phyloP scores from a whole-genome alignment of 1,140 invertebrate genomes.

The Hyposmocoma kahamanoa region DNA sequence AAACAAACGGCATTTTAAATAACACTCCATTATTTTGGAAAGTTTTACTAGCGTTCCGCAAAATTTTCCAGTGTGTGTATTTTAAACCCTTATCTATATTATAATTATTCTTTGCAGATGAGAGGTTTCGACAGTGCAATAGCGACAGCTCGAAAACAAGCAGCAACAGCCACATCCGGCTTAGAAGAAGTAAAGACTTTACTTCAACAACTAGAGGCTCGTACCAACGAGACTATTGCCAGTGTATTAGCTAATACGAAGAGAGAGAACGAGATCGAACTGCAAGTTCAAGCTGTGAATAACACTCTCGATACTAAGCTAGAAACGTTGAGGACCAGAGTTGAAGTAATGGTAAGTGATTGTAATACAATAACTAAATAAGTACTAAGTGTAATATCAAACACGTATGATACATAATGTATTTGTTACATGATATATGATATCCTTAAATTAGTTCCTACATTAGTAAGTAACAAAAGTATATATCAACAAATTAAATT shows the following conservation, averaged over 20 bases:
- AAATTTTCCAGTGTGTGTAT: no score
- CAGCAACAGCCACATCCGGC: slow-evolving; percentile 37
- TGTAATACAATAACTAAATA: no score
- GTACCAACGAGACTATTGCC: slow-evolving; percentile 50
- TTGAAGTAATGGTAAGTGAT: slow-evolving; percentile 44
- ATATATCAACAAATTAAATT: no score
- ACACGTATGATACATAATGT: no score
- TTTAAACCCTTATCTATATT: not conserved
- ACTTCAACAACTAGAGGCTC: slow-evolving; percentile 41
- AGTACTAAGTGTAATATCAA: no score
- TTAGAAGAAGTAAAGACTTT: slow-evolving; percentile 46
- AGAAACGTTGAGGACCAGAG: slow-evolving; percentile 37
- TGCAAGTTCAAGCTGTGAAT: slow-evolving; percentile 32
- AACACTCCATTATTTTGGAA: no score
- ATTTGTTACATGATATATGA: no score
- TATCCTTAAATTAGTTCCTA: no score
- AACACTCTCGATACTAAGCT: slow-evolving; percentile 36
- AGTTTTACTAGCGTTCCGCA: no score
- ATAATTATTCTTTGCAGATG: slow-evolving; percentile 32
- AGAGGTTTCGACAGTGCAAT: slow-evolving; percentile 50
- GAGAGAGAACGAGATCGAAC: slow-evolving; percentile 33
- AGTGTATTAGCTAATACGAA: slow-evolving; percentile 38
- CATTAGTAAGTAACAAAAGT: no score
- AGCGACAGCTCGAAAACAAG: slow-evolving; percentile 44
- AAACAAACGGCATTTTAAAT: no score